Evolutionary conservation across 2,797 vertebrate genomes (phyloP).

Genomic region (Clarias laeviceps): DNA sequence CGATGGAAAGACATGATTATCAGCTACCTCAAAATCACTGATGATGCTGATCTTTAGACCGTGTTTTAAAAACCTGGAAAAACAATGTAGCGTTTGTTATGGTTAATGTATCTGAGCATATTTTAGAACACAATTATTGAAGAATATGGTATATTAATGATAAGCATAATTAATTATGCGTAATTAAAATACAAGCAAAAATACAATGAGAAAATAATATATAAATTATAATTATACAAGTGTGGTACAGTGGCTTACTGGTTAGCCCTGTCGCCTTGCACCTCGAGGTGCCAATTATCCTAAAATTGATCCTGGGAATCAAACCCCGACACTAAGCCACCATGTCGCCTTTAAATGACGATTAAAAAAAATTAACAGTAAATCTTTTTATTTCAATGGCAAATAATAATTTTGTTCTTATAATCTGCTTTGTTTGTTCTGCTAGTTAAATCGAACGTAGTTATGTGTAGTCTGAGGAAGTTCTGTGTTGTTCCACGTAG

Average conservation of each 20-base stretch:
- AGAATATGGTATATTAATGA: neutral
- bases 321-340: too few species aligned
- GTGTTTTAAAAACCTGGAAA: neutral
- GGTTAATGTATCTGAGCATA: neutral
- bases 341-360: too few species aligned
- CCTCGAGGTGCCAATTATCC: too few species aligned
- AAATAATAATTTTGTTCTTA: neutral
- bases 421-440: neutral
- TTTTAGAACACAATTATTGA: neutral
- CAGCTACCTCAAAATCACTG: neutral
- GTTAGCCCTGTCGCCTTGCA: too few species aligned
- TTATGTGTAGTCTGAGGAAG: too few species aligned
- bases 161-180: neutral
- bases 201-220: neutral
- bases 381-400: neutral
- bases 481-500: too few species aligned
- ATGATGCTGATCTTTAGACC: neutral
- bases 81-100: neutral
- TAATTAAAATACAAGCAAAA: neutral
- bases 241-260: too few species aligned
- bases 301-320: too few species aligned
- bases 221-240: too few species aligned
- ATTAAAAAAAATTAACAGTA: too few species aligned
- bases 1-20: neutral
- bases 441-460: too few species aligned